Conservation (phyloP, 2,113 vertebrate genomes). For the Upupa epops region DNA sequence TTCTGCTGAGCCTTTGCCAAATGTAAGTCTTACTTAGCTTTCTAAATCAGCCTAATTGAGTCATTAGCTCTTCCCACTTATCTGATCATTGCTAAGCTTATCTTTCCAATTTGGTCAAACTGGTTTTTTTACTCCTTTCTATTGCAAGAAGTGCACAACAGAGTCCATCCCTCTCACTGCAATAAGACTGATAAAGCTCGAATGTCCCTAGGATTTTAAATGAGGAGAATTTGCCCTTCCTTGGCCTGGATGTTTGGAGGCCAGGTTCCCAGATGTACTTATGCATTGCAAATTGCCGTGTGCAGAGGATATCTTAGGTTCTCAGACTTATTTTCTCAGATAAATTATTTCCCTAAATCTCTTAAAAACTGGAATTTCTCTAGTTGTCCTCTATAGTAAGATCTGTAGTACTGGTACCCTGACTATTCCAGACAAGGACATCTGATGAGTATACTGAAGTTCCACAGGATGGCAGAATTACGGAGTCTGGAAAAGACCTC, state of each 20-base stretch:
- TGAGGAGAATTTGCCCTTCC: not conserved
- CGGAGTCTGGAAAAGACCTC: too few species aligned
- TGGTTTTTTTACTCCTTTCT: not conserved
- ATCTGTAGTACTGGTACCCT: not conserved
- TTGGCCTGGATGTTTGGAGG: not conserved
- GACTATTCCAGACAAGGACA: not conserved
- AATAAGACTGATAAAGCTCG: not conserved
- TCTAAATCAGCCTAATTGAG: not conserved
- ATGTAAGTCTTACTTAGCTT: slow-evolving; percentile 17
- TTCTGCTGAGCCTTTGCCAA: slow-evolving; percentile 22
- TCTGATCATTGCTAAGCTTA: not conserved
- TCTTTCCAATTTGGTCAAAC: not conserved
- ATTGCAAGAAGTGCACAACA: not conserved
- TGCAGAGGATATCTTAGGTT: not conserved
- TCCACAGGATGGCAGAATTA: too few species aligned
- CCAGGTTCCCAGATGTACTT: not conserved
- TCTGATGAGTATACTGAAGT: not conserved
- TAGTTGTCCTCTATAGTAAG: not conserved
- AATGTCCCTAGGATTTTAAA: not conserved
- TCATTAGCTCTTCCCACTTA: slow-evolving; percentile 14
- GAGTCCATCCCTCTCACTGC: not conserved
- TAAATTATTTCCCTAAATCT: not conserved
- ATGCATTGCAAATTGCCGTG: not conserved
- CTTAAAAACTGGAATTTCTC: not conserved
- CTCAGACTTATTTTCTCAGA: not conserved